A percentile compares a stretch with the other conserved stretches of the same genome.
Conservation (phyloP, 2,888 invertebrate species). For the Capitulum mitella region DNA sequence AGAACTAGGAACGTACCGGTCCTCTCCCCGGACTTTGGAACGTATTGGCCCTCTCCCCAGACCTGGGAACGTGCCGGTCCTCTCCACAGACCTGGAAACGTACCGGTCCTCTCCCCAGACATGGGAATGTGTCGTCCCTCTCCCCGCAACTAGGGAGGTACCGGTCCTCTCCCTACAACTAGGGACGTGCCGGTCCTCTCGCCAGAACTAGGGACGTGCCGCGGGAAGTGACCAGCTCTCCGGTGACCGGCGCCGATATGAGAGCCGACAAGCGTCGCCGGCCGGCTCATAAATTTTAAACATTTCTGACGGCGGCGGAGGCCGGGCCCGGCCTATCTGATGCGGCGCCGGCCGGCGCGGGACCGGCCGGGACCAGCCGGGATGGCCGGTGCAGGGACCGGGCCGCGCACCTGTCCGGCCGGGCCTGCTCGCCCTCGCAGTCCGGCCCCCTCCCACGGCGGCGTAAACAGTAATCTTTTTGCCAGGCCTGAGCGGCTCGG, state of each 20-base stretch:
- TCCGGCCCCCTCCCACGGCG: not conserved
- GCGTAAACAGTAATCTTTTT: constrained; percentile 3
- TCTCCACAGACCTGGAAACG: too few species aligned
- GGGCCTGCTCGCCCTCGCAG: not conserved
- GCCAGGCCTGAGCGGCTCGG: not conserved
- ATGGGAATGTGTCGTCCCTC: too few species aligned
- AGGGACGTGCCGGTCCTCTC: too few species aligned
- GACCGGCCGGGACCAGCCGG: not conserved
- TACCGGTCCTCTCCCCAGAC: too few species aligned
- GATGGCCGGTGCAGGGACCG: too few species aligned
- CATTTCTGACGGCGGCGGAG: not conserved
- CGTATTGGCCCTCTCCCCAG: too few species aligned
- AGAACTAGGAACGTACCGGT: too few species aligned
- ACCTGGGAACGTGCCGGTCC: too few species aligned
- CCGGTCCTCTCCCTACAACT: too few species aligned
- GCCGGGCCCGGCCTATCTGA: not conserved
- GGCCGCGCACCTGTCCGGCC: not conserved
- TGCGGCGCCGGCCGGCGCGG: not conserved
- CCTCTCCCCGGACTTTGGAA: too few species aligned
- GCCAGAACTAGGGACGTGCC: too few species aligned
- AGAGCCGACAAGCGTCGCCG: not conserved
- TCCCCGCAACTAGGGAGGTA: too few species aligned
- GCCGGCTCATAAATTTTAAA: not conserved
- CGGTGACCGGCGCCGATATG: not conserved
- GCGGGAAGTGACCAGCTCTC: not conserved